phyloP scores from a whole-genome alignment of 1,140 invertebrate species.

The Meloidogyne exigua region DNA sequence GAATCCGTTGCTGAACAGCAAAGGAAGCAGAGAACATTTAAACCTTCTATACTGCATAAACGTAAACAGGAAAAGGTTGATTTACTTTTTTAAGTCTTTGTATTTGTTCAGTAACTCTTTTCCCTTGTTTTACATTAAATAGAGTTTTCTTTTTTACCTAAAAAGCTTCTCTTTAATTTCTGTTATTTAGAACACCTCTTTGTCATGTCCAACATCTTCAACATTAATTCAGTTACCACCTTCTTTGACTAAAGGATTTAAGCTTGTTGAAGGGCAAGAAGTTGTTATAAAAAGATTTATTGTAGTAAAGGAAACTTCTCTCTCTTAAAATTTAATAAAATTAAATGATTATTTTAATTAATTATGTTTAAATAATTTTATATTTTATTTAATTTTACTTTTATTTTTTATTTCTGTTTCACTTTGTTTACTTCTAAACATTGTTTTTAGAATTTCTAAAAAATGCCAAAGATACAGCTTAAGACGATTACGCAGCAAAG shows the following conservation, averaged over 20 bases:
- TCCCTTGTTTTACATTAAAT: background rate
- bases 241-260: background rate
- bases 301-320: background rate
- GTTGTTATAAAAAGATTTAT: background rate
- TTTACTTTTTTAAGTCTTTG: no score
- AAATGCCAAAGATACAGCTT: slow-evolving; percentile 33
- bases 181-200: background rate
- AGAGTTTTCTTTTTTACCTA: no score
- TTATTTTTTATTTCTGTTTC: background rate
- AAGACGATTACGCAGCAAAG: slow-evolving; percentile 53
- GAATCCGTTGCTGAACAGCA: background rate
- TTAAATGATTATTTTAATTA: no score
- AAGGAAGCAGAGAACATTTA: background rate
- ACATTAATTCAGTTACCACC: background rate
- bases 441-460: background rate
- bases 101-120: no score
- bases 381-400: background rate
- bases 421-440: background rate
- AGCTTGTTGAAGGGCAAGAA: background rate
- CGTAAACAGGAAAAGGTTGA: background rate
- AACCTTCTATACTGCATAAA: background rate
- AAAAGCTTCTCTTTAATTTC: no score
- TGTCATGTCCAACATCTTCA: background rate
- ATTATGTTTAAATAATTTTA: no score
- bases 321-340: no score